phyloP scores from a whole-genome alignment of 2,113 vertebrate genomes.

The Crotalus helleri region DNA sequence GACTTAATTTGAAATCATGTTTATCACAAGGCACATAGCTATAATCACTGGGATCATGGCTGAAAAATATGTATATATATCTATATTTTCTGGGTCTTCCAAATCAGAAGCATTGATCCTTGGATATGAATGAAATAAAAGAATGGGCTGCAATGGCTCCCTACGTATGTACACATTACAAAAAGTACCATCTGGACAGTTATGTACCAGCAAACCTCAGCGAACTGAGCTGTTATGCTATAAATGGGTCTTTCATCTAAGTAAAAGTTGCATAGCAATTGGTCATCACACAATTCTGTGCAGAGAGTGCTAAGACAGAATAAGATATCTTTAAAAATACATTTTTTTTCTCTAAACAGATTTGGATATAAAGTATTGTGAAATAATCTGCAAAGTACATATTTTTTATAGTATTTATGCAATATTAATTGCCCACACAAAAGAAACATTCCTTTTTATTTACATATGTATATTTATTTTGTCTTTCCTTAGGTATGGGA shows the following conservation, averaged over 20 bases:
- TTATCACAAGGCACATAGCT: neutral
- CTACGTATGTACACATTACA: neutral
- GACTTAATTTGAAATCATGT: neutral
- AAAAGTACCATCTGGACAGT: neutral
- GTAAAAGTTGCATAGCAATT: neutral
- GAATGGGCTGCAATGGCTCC: neutral
- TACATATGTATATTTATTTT: neutral
- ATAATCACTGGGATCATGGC: neutral
- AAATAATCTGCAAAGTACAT: neutral
- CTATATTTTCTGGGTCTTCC: neutral
- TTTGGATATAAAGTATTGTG: neutral
- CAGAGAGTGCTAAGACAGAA: neutral
- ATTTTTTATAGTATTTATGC: neutral
- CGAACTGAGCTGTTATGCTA: neutral
- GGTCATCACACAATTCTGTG: neutral
- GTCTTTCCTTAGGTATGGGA: neutral
- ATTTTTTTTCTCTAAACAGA: neutral
- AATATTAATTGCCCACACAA: neutral
- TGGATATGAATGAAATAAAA: neutral
- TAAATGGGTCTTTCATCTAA: neutral
- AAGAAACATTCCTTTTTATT: neutral
- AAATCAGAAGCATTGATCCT: neutral
- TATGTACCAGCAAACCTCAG: neutral
- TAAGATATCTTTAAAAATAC: neutral
- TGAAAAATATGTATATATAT: neutral